phyloP scores from a whole-genome alignment of 2,797 vertebrate genomes.

The Meda fulgida region DNA sequence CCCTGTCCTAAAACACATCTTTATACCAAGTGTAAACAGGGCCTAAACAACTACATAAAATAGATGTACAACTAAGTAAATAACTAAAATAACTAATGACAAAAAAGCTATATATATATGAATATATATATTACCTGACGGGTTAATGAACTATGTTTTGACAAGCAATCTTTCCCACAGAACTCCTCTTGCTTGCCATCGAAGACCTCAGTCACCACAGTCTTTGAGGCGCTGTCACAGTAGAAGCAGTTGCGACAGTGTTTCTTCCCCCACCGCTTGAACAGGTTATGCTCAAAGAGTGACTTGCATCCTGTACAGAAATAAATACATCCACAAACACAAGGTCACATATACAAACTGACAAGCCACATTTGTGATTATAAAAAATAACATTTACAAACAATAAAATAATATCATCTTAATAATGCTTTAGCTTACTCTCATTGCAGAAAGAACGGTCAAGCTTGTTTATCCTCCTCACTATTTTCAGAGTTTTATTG shows the following conservation, averaged over 20 bases:
- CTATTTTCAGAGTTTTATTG: neutral
- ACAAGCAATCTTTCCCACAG: slow-evolving; percentile 93
- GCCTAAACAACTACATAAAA: no score
- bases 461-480: slow-evolving; percentile 24
- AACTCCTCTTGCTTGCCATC: slow-evolving; percentile 90
- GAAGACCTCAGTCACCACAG: slow-evolving; percentile 86
- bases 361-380: neutral
- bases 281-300: slow-evolving; percentile 90
- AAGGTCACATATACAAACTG: neutral
- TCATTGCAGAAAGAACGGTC: slow-evolving; percentile 95
- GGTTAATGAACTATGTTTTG: slow-evolving; percentile 90
- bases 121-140: slow-evolving; percentile 84
- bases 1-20: no score
- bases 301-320: slow-evolving; percentile 87
- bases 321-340: neutral
- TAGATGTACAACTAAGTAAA: neutral
- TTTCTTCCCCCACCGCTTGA: slow-evolving; percentile 87
- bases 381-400: neutral
- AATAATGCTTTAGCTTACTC: slow-evolving; percentile 69
- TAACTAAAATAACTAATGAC: neutral
- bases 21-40: no score
- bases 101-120: no score
- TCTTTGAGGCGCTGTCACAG: slow-evolving; percentile 87
- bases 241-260: slow-evolving; percentile 92
- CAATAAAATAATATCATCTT: neutral